phyloP scores from a whole-genome alignment of 2,888 invertebrate species.

The Loripinus fragilis region DNA sequence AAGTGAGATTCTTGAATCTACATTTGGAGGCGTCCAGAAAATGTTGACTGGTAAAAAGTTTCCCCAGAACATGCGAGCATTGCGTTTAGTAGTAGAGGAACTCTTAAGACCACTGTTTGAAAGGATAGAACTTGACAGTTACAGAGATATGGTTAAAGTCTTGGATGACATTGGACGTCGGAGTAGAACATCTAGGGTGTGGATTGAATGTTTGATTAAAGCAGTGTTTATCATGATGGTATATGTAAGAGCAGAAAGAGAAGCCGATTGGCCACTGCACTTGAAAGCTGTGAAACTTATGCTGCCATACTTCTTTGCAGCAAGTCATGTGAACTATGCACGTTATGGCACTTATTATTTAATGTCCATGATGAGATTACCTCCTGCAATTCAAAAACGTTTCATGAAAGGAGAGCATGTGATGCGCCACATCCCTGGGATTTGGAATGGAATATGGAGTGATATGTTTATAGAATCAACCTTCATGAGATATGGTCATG shows the following conservation, averaged over 20 bases:
- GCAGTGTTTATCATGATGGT: conserved; percentile 57
- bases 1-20: conserved; percentile 46
- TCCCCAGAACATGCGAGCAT: no score
- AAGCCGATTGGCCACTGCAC: conserved; percentile 61
- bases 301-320: conserved; percentile 65
- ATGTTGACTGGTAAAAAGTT: conserved; percentile 43
- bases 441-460: conserved; percentile 66
- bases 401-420: conserved; percentile 62
- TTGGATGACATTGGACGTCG: not conserved
- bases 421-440: conserved; percentile 57
- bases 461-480: conserved; percentile 69
- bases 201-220: conserved; percentile 58
- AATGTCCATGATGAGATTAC: conserved; percentile 52
- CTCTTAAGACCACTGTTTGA: conserved; percentile 16
- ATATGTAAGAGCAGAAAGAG: conserved; percentile 55
- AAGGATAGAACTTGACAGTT: not conserved
- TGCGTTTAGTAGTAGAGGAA: conserved; percentile 33
- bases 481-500: conserved; percentile 69
- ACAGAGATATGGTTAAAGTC: not conserved
- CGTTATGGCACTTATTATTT: conserved; percentile 63
- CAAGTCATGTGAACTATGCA: conserved; percentile 61
- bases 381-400: conserved; percentile 31
- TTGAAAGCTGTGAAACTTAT: conserved; percentile 47
- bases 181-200: conserved; percentile 42
- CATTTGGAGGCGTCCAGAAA: conserved; percentile 57